phyloP scores from a whole-genome alignment of 1,140 invertebrate genomes.

The Bombus confusus region DNA sequence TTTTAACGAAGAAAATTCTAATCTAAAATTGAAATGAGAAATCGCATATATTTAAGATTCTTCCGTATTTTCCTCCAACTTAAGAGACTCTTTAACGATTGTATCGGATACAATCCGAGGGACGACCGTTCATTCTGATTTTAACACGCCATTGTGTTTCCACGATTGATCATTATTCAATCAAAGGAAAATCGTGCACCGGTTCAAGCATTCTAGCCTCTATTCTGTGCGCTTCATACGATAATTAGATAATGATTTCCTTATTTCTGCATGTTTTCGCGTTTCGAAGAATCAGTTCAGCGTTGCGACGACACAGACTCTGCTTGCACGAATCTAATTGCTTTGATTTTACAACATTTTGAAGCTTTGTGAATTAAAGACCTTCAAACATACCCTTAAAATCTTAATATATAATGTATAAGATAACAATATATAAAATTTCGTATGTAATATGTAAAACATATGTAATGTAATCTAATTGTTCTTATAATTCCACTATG shows the following conservation, averaged over 20 bases:
- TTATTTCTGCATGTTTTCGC: constrained; percentile 43
- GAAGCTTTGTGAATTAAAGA: no score
- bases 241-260: constrained; percentile 62
- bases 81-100: neutral
- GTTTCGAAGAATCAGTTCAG: neutral
- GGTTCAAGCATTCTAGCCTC: neutral
- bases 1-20: neutral
- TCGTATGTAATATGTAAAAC: no score
- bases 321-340: neutral
- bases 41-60: neutral
- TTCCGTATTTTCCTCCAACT: neutral
- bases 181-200: constrained; percentile 23
- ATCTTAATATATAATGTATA: no score
- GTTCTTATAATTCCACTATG: no score
- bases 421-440: no score
- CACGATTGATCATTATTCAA: constrained; percentile 46
- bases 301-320: neutral
- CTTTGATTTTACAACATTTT: neutral
- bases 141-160: neutral
- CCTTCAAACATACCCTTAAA: no score
- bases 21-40: neutral
- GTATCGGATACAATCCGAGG: neutral
- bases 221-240: neutral
- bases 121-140: neutral
- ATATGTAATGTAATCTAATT: no score